These are phyloP conservation scores for Podargus strigoides DNA, from an alignment of 2,797 vertebrate genomes.

Conservation along the genomic window DNA sequence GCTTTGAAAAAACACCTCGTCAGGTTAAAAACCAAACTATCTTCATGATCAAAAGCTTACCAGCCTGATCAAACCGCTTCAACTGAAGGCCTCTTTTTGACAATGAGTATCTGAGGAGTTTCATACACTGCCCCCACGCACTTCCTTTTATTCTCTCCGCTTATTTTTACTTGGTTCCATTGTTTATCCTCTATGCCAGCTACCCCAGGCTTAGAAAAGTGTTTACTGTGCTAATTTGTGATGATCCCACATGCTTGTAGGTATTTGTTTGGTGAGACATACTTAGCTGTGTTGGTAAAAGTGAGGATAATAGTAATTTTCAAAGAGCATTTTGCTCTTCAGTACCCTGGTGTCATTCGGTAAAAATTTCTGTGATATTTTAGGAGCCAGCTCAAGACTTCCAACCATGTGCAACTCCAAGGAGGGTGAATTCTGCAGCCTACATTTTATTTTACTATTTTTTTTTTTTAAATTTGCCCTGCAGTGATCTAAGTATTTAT, in stretches of 20 bases:
- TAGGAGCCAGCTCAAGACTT: neutral
- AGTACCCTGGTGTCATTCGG: neutral
- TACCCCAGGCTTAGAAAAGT: neutral
- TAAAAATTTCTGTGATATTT: neutral
- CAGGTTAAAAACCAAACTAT: neutral
- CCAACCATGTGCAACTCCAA: neutral
- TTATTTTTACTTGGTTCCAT: neutral
- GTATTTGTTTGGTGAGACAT: neutral
- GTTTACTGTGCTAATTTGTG: neutral
- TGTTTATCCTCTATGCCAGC: constrained; percentile 7
- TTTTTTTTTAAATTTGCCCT: neutral
- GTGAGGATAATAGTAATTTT: neutral
- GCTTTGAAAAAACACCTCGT: constrained; percentile 40
- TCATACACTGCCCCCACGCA: neutral
- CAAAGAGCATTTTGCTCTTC: neutral
- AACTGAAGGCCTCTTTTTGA: neutral
- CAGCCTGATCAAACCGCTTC: neutral
- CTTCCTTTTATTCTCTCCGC: neutral
- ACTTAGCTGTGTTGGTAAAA: neutral
- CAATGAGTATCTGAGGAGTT: neutral
- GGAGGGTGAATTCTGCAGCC: neutral
- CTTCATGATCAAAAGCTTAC: neutral
- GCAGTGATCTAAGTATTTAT: neutral
- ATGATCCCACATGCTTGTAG: neutral
- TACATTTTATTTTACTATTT: neutral